Percentiles rank a stretch among this genome's conserved stretches.
Conservation (phyloP, 2,888 invertebrate genomes). For the Lordiphosa andalusiaca region DNA sequence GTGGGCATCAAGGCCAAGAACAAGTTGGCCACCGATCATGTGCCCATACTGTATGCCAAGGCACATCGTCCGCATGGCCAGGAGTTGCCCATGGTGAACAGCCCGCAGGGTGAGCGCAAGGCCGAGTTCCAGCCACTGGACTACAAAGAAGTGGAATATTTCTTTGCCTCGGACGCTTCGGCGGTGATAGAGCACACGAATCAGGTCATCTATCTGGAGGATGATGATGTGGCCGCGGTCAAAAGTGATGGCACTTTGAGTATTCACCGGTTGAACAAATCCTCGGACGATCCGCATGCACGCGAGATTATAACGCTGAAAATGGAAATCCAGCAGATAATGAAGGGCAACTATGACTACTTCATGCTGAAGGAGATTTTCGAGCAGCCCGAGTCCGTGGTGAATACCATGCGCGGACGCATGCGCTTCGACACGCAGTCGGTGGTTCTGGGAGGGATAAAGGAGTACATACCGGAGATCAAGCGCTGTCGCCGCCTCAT, state of each 20-base stretch:
- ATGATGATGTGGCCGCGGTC: slow-evolving; percentile 98
- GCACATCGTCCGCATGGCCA: slow-evolving; percentile 84
- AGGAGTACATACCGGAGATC: slow-evolving; percentile 98
- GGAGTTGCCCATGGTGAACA: slow-evolving; percentile 82
- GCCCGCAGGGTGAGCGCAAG: slow-evolving; percentile 84
- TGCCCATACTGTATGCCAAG: slow-evolving; percentile 94
- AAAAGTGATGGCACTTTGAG: slow-evolving; percentile 96
- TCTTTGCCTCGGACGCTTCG: slow-evolving; percentile 99
- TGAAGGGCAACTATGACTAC: slow-evolving; percentile 99
- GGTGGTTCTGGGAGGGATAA: slow-evolving; percentile 96
- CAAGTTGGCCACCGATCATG: slow-evolving; percentile 96
- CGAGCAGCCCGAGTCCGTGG: slow-evolving; percentile 98
- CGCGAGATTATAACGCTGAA: slow-evolving; percentile 97
- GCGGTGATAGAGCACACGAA: slow-evolving; percentile 99
- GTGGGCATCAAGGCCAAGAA: slow-evolving; percentile 98
- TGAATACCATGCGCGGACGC: slow-evolving; percentile 99
- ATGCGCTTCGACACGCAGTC: slow-evolving; percentile 93
- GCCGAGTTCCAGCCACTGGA: slow-evolving; percentile 95
- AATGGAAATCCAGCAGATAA: slow-evolving; percentile 99
- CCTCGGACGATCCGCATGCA: slow-evolving; percentile 90
- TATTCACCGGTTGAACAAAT: slow-evolving; percentile 94
- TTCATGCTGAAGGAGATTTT: slow-evolving; percentile 99
- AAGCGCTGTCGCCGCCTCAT: slow-evolving; percentile 96
- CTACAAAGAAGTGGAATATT: slow-evolving; percentile 97
- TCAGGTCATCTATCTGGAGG: slow-evolving; percentile 97